Base-by-base conservation (phyloP, 2,888 invertebrate genomes). In the Mantis religiosa region DNA sequence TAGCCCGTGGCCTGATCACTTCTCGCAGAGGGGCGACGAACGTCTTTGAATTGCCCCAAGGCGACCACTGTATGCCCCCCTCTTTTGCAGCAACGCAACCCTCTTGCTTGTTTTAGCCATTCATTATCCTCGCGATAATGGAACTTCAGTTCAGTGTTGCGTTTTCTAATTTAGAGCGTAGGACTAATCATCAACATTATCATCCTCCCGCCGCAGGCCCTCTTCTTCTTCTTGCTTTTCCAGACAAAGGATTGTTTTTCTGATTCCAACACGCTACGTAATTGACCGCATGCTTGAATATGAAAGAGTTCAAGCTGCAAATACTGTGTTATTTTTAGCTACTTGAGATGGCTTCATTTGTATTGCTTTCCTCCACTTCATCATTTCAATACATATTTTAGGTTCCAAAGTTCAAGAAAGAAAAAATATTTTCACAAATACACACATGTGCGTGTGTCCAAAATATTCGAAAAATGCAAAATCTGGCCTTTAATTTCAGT, bases 1-100 rank as follows among this genome's bases (percentile, higher is more conserved):
- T 87, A 82, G 34, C 87, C 82, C 28, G n/a, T 82, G 87, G n/a
- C 30, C 25, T 87, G 87, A 87, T 87, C 87, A 34, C 87, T n/a
- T 15, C 41, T 28, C 82, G 12, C n/a, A 47, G 54, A 71, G 54
- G 54, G 54, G 25, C 20, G 54, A 71, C 25, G 54, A 71, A 71
- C 54, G 54, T 71, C 54, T 71, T 71, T 71, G 54, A 71, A 71
- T 71, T 71, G 54, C 54, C 54, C 54, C 54, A 71, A 71, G 54
- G 54, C 54, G 54, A 41, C 41, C 54, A 71, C 20, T 25, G 54
- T 15, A 20, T 71, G 54, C 54, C 25, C 15, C 25, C 54, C 25
- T 20, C 54, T 14, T 71, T 25, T 20, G 54, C 8, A 20, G 54
- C 25, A 71, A 71, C 25, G 20, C 54, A 20, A 20, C 20, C 20